Conservation (phyloP, 2,888 invertebrate species). For the Metellina segmentata region DNA sequence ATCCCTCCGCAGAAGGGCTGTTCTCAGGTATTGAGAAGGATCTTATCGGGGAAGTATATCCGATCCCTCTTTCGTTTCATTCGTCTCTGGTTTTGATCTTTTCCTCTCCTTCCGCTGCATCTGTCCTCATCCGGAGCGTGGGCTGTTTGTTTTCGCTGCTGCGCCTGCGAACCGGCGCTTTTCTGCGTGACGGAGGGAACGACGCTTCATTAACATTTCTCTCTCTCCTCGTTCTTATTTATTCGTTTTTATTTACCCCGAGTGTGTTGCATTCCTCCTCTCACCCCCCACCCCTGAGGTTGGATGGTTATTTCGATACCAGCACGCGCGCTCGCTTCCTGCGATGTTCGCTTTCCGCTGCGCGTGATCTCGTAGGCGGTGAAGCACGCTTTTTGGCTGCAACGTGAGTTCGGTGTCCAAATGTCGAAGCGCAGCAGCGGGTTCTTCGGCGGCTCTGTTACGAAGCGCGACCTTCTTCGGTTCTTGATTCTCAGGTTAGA, state of each 20-base stretch:
- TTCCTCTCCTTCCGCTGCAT: neutral
- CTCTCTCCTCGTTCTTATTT: slow-evolving; percentile 3
- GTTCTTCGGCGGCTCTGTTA: no score
- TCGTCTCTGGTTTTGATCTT: neutral
- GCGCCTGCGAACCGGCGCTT: neutral
- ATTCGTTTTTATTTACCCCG: slow-evolving; percentile 1
- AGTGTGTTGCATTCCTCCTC: neutral
- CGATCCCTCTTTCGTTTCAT: neutral
- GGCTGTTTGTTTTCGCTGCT: slow-evolving; percentile 7
- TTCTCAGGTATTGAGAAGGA: neutral
- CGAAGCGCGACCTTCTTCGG: no score
- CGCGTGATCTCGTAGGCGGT: no score
- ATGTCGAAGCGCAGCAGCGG: no score
- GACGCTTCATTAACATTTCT: slow-evolving; percentile 17
- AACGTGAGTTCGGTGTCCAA: no score
- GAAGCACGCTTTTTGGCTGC: no score
- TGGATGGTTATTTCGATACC: no score
- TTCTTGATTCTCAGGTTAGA: no score
- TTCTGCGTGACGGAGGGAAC: neutral
- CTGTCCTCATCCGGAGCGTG: neutral
- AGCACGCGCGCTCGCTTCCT: no score
- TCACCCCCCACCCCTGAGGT: no score
- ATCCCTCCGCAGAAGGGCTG: neutral
- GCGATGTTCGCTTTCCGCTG: no score
- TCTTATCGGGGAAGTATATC: neutral